Base-by-base conservation (phyloP, 2,113 vertebrate genomes). In the Corythoichthys intestinalis region DNA sequence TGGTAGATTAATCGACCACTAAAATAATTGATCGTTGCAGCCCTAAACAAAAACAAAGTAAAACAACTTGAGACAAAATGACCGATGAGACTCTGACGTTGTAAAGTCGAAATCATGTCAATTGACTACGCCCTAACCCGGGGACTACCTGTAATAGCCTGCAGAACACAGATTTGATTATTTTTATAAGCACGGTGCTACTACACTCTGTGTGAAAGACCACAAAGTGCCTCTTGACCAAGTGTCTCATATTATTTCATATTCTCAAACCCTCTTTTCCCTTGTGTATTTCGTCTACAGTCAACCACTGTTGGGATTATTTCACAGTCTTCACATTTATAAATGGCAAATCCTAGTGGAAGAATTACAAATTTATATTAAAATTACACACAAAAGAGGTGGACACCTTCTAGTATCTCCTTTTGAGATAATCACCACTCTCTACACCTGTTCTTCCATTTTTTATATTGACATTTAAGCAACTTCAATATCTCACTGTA, bases 391-490 rank as follows among this genome's bases (percentile, higher is more conserved):
- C 76, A 75, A 70, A 72, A 70, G 70, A 65, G 69, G 69, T 81
- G 4, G 4, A 67, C 76, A 46, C 79, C 71, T 73, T 67, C 49
- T 56, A 68, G 1, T 78, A 54, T 54, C 75, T 83, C 76, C n/a
- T 73, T 87, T 79, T 70, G 62, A 79, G 71, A 81, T 77, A 80
- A 76, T 84, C 77, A 77, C 80, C 72, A 74, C 69, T 67, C 76
- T 72, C 62, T 56, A 61, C 52, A 63, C 60, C 52, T 64, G 52
- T n/a, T 12, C 67, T 39, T 65, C 56, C 74, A 28, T 56, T 88
- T 89, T 85, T 88, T 83, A 90, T 89, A 74, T 79, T 89, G 87
- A 85, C 87, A 90, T 90, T 90, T 89, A 80, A 85, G 80, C 67
- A 74, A 83, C 82, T 84, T 89, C 82, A 75, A 78, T 72, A 65